Conservation (phyloP, 2,888 invertebrate genomes). For the Zhuqinia jingwanae region DNA sequence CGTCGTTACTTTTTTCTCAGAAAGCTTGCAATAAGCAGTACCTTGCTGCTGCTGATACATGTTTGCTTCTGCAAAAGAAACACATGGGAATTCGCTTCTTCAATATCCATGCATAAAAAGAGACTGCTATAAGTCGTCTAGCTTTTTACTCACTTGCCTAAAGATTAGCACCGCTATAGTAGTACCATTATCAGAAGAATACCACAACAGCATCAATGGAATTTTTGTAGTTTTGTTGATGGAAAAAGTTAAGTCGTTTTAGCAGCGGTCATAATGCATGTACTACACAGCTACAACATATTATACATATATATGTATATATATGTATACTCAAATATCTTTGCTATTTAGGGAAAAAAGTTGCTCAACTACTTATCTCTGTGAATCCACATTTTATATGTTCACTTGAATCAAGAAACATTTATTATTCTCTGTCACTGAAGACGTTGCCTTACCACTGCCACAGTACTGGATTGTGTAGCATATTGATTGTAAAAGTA, state of each 20-base stretch:
- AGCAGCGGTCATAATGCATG: too few relatives aligned
- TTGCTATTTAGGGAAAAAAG: too few relatives aligned
- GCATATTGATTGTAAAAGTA: too few relatives aligned
- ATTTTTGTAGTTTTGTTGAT: conserved; percentile 22
- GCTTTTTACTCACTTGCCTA: background rate
- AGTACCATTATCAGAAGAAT: background rate
- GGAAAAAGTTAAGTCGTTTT: conserved; percentile 21
- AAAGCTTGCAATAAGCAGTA: background rate
- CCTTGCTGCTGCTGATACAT: background rate
- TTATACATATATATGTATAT: background rate
- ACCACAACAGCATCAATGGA: conserved; percentile 1
- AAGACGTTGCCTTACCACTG: too few relatives aligned
- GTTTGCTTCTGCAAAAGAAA: background rate
- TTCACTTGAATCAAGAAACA: too few relatives aligned
- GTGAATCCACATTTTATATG: too few relatives aligned
- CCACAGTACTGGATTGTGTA: too few relatives aligned
- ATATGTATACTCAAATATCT: too few relatives aligned
- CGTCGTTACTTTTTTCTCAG: too few relatives aligned
- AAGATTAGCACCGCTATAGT: conserved; percentile 19
- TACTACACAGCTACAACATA: background rate
- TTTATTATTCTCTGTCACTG: too few relatives aligned
- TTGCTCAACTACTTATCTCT: too few relatives aligned
- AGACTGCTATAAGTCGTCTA: background rate
- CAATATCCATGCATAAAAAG: conserved; percentile 21
- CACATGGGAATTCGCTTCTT: too few relatives aligned